Base-by-base conservation (phyloP, 2,113 vertebrate genomes). In the Semicossyphus pulcher region DNA sequence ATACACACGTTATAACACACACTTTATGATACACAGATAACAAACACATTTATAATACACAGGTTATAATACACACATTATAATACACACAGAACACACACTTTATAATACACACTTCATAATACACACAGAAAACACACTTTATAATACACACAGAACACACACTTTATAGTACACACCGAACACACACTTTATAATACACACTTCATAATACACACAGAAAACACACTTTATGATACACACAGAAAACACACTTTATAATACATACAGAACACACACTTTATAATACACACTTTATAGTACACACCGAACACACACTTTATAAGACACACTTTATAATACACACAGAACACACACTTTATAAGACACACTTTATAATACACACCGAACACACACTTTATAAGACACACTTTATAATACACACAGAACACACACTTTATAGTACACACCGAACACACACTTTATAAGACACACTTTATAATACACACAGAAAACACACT, bases 361-460 rank as follows among this genome's bases (percentile, higher is more conserved):
- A 32, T 5, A 5, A 51, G 39, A 21, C 39, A 57, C 25, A 25
- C 10, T n/a, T n/a, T n/a, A n/a, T n/a, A n/a, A n/a, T n/a, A n/a
- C n/a, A n/a, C n/a, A n/a, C n/a, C n/a, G n/a, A n/a, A 95, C 1
- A 95, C 96, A 47, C 96, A 96, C 7, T 97, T 41, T n/a, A n/a
- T n/a, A n/a, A n/a, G n/a, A n/a, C 18, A 67, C 62, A 47, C 44
- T 14, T 18, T 10, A 36, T 10, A 28, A 25, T 20, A 16, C 39
- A 52, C 25, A 29, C 20, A 15, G 11, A 26, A 20, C 39, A 7
- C 12, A 25, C 21, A 52, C 12, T 32, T 32, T 23, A 20, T 10
- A 15, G 18, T 25, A 11, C 37, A 51, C 23, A 28, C 25, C 12
- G 14, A 32, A n/a, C 32, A 7, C 12, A 25, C 21, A 52, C 12